Percentiles rank a stretch among this genome's conserved stretches.
Evolutionary conservation across 2,113 vertebrate species (phyloP).

Genomic region (Pithys albifrons): DNA sequence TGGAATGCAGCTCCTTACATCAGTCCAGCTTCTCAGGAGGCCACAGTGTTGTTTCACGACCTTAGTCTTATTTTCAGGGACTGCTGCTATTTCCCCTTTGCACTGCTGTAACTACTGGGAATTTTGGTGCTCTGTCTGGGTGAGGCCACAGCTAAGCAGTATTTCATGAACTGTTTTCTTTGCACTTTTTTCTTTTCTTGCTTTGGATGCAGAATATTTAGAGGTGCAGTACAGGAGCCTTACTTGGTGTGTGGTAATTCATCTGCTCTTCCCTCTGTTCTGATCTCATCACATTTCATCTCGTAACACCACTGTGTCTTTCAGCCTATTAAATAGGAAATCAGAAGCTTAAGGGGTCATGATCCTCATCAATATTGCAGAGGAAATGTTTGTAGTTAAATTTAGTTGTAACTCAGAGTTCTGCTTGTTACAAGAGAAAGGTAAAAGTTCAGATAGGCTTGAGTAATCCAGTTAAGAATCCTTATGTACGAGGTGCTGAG

Average conservation of each 20-base stretch:
- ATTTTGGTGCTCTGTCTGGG: not conserved
- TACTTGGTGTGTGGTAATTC: not conserved
- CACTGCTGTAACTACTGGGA: not conserved
- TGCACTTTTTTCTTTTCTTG: not conserved
- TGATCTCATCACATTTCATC: not conserved
- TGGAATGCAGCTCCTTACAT: not conserved
- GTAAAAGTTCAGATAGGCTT: not conserved
- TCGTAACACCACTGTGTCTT: not conserved
- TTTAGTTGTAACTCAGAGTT: not conserved
- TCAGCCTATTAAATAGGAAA: not conserved
- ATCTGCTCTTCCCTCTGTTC: not conserved
- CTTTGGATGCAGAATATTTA: not conserved
- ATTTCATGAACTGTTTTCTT: not conserved
- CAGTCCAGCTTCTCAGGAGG: not conserved
- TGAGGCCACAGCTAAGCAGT: not conserved
- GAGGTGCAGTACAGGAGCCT: not conserved
- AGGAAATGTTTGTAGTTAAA: not conserved
- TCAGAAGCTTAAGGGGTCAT: not conserved
- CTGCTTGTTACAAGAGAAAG: not conserved
- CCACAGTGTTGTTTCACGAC: not conserved
- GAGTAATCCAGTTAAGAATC: conserved; percentile 16
- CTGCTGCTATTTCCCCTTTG: not conserved
- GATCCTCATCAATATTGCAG: not conserved
- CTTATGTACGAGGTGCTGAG: not conserved
- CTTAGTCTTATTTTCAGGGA: not conserved